Evolutionary conservation across 1,140 invertebrate genomes (phyloP).

Genomic region (Caenorhabditis briggsae): DNA sequence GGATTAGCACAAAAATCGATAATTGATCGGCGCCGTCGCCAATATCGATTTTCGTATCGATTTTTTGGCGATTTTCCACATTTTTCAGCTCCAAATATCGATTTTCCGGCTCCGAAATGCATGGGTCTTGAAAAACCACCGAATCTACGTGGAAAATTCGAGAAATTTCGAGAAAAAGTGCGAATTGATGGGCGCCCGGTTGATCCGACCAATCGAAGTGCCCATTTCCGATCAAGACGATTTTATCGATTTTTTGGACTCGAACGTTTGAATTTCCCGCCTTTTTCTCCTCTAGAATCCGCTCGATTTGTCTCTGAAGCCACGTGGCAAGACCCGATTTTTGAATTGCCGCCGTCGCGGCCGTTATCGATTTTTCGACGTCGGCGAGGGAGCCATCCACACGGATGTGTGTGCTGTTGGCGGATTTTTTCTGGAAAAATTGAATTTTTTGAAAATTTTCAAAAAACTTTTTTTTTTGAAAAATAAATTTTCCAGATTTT

Average conservation of each 20-base stretch:
- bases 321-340: background rate
- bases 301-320: background rate
- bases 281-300: slow-evolving; percentile 1
- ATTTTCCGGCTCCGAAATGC: background rate
- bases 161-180: slow-evolving; percentile 22
- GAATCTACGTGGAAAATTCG: background rate
- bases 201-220: slow-evolving; percentile 47
- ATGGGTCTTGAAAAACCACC: slow-evolving; percentile 53
- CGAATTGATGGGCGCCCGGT: slow-evolving; percentile 57
- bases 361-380: slow-evolving; percentile 7
- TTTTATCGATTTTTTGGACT: background rate
- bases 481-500: no score
- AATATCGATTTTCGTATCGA: slow-evolving; percentile 19
- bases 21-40: background rate
- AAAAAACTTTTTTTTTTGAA: no score
- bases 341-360: background rate
- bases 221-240: slow-evolving; percentile 56
- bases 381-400: background rate
- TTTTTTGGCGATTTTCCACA: background rate
- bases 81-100: slow-evolving; percentile 2
- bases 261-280: background rate
- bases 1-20: slow-evolving; percentile 47
- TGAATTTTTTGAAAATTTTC: background rate
- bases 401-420: background rate
- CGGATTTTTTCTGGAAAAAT: slow-evolving; percentile 23